Evolutionary conservation across 2,888 invertebrate genomes (phyloP), one percentile per base, ranked within the genome.

Genomic region (Perizoma flavofasciatum): DNA sequence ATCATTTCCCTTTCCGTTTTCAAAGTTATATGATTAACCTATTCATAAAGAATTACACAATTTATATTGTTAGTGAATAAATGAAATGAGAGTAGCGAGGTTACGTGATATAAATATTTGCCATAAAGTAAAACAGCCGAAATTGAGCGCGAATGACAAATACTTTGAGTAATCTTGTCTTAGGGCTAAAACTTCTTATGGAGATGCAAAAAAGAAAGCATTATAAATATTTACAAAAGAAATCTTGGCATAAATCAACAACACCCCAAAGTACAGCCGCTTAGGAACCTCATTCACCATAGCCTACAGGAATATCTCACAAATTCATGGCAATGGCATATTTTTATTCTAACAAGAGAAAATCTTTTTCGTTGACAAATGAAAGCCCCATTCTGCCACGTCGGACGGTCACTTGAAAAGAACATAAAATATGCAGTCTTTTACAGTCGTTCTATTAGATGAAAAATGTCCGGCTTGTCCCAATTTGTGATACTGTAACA

Each of bases 341-440:
- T 61, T 66, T 51, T 46, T 63, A 61, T 63, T 57, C 60, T 49
- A 45, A 35, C 50, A 51, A 43, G 51, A 46, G 55, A 10, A 50
- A 53, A 63, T 34, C 49, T 48, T 61, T 63, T 61, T 55, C 39
- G 44, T 52, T 59, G 68, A 62, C 66, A 62, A 66, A 62, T 63
- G 60, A 62, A 60, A 35, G 41, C 39, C 45, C 52, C 49, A 50
- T 59, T 55, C 50, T 46, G 33, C 9, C 49, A n/a, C 22, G 35
- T 50, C n/a, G 32, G 43, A 59, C 48, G 48, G 51, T 49, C 63
- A 57, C 39, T 58, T 62, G 56, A 54, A 49, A 50, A 40, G 37
- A 55, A 40, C 46, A 49, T 55, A 50, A 47, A 39, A 49, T 39
- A 34, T 46, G 39, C n/a, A 49, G 7, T 34, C 32, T 50, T 34